phyloP scores from a whole-genome alignment of 2,113 vertebrate species.

The Elaphurus davidianus region DNA sequence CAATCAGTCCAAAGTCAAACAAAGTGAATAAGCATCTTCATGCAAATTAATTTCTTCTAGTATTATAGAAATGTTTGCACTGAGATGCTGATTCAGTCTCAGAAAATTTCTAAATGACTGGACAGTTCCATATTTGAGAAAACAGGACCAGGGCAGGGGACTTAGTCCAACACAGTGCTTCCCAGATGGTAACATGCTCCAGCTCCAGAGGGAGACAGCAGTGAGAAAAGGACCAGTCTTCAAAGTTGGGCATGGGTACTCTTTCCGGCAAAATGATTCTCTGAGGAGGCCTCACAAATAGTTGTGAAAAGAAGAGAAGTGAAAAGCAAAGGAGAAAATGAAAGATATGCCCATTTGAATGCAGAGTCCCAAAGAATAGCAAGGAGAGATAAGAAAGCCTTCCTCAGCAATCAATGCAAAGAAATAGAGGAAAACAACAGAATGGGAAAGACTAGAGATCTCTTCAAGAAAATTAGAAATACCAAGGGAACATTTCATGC shows the following conservation, averaged over 20 bases:
- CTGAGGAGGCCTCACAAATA: no score
- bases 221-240: neutral
- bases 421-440: no score
- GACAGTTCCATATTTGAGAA: neutral
- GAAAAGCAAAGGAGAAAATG: no score
- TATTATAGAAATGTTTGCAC: neutral
- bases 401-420: no score
- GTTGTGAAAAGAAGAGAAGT: no score
- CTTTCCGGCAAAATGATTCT: neutral
- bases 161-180: neutral
- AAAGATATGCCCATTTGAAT: no score
- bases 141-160: neutral
- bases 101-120: neutral
- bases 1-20: neutral
- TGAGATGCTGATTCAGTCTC: neutral
- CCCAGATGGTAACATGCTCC: neutral
- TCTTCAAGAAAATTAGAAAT: no score
- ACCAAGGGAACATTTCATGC: no score
- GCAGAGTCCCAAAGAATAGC: no score
- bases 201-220: constrained; percentile 25
- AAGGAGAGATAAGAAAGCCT: no score
- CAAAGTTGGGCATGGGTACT: neutral
- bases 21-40: neutral
- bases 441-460: no score
- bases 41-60: neutral